Percentiles rank a stretch among this genome's conserved stretches.
Conservation (phyloP, 2,888 invertebrate genomes). For the Plutella xylostella region DNA sequence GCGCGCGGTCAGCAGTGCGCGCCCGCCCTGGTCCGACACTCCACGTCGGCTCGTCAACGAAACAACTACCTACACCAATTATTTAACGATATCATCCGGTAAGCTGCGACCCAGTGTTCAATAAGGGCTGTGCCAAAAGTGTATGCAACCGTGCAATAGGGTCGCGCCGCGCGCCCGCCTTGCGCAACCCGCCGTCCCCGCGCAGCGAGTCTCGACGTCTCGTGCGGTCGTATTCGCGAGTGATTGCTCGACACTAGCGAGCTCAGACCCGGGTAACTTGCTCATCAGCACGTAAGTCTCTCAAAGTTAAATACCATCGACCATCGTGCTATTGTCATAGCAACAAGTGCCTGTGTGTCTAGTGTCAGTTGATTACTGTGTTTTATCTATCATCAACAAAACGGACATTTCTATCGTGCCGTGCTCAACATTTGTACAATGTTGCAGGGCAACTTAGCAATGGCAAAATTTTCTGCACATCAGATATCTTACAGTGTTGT, state of each 20-base stretch:
- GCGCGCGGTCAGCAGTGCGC: slow-evolving; percentile 50
- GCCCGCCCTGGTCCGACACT: slow-evolving; percentile 67
- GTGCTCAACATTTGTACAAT: too few species aligned
- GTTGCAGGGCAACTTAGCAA: too few species aligned
- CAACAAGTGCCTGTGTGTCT: too few species aligned
- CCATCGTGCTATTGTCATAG: too few species aligned
- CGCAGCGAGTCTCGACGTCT: slow-evolving; percentile 26
- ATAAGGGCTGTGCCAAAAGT: slow-evolving; percentile 43
- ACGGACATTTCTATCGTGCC: too few species aligned
- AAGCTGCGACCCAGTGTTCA: slow-evolving; percentile 50
- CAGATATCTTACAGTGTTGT: too few species aligned
- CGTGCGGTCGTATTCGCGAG: slow-evolving; percentile 38
- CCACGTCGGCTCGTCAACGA: slow-evolving; percentile 69
- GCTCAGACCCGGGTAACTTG: slow-evolving; percentile 36
- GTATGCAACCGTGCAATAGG: slow-evolving; percentile 27
- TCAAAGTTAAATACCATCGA: too few species aligned
- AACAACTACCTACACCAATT: slow-evolving; percentile 54
- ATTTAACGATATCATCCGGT: slow-evolving; percentile 62
- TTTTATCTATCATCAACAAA: background rate
- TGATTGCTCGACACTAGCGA: slow-evolving; percentile 41
- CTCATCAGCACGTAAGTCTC: slow-evolving; percentile 49
- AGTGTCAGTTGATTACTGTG: too few species aligned
- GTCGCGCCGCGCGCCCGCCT: slow-evolving; percentile 36
- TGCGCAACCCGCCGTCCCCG: slow-evolving; percentile 45
- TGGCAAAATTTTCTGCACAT: too few species aligned